Evolutionary conservation across 2,797 vertebrate genomes (phyloP), one percentile per base, ranked within the genome.

Genomic region (Sternotherus odoratus): DNA sequence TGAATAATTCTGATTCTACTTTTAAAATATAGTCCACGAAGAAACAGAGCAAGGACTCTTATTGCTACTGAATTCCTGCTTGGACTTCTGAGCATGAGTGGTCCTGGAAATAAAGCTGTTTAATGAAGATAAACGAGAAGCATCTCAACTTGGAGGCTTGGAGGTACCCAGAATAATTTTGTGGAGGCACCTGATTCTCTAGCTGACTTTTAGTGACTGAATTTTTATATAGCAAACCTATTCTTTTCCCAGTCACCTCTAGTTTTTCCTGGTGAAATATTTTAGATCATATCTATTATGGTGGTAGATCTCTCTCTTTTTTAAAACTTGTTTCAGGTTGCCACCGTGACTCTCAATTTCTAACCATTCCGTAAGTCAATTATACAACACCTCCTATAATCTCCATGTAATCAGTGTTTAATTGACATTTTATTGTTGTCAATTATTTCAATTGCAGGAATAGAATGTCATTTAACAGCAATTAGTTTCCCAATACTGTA

Each of bases 371-470:
- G 50, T 79, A 87, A 91, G 80, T 89, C 91, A 96, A 88, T 82
- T 86, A 56, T 28, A 39, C 74, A 0, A 89, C 53, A 56, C 17
- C 15, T 49, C 33, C 16, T 24, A n/a, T 36, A 57, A 75, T 63
- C 33, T 87, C 63, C 69, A 48, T 78, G 90, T 92, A 91, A 79
- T 53, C n/a, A 79, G 49, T 51, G 72, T 50, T 81, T 95, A 94
- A 95, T 89, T 94, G 91, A 83, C 84, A 36, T 92, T 94, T 95
- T 93, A 87, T 93, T 95, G 3, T 23, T 92, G 51, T 66, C 0
- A 75, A 94, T 91, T 95, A 78, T 96, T 96, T 95, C 57, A 92
- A 49, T 93, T 91, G 33, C 19, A 79, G 33, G 50, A 84, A 30
- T 79, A 48, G 12, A 93, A 86, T 90, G 83, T 60, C 54, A 92